phyloP scores from a whole-genome alignment of 2,113 vertebrate genomes.

The Lynx canadensis region DNA sequence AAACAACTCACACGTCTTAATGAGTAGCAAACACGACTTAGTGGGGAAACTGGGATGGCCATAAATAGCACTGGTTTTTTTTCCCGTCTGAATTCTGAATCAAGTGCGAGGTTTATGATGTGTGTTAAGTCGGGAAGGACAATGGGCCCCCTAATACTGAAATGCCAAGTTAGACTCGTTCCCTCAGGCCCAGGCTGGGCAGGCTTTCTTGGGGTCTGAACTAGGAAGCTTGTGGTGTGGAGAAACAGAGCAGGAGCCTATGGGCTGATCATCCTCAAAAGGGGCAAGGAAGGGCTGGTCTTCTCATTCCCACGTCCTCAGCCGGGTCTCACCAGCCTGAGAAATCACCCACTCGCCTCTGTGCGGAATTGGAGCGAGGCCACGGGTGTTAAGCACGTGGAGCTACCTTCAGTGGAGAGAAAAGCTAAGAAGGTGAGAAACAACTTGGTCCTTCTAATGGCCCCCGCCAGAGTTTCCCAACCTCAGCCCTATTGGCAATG shows the following conservation, averaged over 20 bases:
- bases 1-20: not conserved
- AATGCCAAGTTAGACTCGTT: not conserved
- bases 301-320: not conserved
- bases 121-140: not conserved
- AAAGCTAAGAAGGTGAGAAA: not conserved
- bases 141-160: not conserved
- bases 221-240: accelerated
- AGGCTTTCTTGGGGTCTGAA: not conserved
- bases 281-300: not conserved
- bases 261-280: not conserved
- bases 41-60: not conserved
- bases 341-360: accelerated
- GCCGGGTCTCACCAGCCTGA: not conserved
- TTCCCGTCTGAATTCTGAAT: not conserved
- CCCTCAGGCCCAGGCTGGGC: not conserved
- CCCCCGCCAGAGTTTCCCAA: not conserved
- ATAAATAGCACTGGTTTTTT: not conserved
- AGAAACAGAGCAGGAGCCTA: not conserved
- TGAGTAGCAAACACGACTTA: not conserved
- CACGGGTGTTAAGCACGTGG: not conserved
- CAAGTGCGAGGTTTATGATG: not conserved
- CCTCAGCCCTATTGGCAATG: not conserved
- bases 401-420: not conserved
- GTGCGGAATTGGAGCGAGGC: not conserved
- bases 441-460: not conserved